phyloP scores from a whole-genome alignment of 37 sponge, comb jelly and placozoan genomes.

The Crambe crambe region DNA sequence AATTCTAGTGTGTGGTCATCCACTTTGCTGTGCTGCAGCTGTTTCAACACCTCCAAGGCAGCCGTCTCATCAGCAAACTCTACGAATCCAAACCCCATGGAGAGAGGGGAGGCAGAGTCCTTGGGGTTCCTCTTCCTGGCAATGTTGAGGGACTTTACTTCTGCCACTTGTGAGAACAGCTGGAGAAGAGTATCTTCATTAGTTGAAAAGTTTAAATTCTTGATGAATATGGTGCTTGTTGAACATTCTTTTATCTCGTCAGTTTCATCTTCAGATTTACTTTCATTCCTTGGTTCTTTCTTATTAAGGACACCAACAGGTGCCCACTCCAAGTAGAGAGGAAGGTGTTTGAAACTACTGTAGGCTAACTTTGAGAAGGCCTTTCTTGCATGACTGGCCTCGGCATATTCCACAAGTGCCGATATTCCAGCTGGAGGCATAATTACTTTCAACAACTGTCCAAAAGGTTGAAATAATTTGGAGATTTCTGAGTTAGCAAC shows the following conservation, averaged over 20 bases:
- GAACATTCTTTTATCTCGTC: conserved; percentile 11
- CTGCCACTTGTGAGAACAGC: conserved; percentile 53
- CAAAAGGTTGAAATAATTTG: conserved; percentile 80
- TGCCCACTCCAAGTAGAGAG: conserved; percentile 98
- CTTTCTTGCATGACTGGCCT: conserved; percentile 65
- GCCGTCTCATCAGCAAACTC: conserved; percentile 48
- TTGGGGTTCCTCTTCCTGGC: conserved; percentile 74
- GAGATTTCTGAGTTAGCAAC: conserved; percentile 66
- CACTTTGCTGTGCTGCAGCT: conserved; percentile 67
- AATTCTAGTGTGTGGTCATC: conserved; percentile 92
- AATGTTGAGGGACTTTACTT: conserved; percentile 22
- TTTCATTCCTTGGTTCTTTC: conserved; percentile 6
- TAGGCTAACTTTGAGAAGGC: conserved; percentile 89
- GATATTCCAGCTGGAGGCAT: conserved; percentile 92
- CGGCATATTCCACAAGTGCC: conserved; percentile 86
- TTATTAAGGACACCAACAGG: conserved; percentile 56
- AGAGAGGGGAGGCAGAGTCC: conserved; percentile 62
- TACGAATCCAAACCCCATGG: conserved; percentile 98
- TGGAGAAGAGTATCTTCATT: conserved; percentile 59
- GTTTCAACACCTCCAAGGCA: conserved; percentile 84
- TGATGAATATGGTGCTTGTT: conserved; percentile 83
- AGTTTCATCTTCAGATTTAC: not conserved
- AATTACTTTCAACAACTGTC: conserved; percentile 66
- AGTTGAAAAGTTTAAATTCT: conserved; percentile 94
- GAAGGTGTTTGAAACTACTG: conserved; percentile 89